Evolutionary conservation across 2,113 vertebrate species (phyloP).

Genomic region (Rhynchopsitta pachyrhyncha): DNA sequence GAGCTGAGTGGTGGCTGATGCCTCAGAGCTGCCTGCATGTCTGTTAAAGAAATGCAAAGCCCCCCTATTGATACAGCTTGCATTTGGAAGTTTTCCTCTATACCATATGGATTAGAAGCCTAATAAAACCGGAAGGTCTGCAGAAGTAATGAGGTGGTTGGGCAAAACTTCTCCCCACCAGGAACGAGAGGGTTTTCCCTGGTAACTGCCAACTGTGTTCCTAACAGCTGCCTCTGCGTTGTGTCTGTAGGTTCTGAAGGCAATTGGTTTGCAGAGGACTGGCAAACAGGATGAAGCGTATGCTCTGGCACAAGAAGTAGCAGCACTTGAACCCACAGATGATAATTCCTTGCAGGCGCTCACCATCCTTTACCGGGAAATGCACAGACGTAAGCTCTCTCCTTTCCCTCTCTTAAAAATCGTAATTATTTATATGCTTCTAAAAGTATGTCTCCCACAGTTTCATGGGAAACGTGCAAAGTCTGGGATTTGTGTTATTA

Average conservation of each 20-base stretch:
- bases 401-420: not conserved
- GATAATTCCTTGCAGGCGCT: conserved; percentile 97
- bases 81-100: not conserved
- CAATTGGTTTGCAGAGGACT: conserved; percentile 94
- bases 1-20: not conserved
- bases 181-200: not conserved
- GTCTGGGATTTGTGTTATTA: not conserved
- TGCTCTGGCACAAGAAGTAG: conserved; percentile 90
- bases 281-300: conserved; percentile 97
- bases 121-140: not conserved
- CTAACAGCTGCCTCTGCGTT: conserved; percentile 15
- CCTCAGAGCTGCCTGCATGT: not conserved
- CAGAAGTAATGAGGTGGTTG: not conserved
- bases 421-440: accelerated
- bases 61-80: not conserved
- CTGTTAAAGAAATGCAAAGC: not conserved
- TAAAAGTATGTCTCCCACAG: not conserved
- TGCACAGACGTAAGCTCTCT: conserved; percentile 91
- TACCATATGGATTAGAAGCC: not conserved
- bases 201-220: not conserved
- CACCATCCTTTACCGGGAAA: conserved; percentile 96
- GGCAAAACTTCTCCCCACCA: not conserved
- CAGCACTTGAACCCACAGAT: conserved; percentile 92
- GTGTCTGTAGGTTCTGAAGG: conserved; percentile 88
- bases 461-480: accelerated